phyloP scores from a whole-genome alignment of 2,797 vertebrate species.

The Leptatherina wallacei region DNA sequence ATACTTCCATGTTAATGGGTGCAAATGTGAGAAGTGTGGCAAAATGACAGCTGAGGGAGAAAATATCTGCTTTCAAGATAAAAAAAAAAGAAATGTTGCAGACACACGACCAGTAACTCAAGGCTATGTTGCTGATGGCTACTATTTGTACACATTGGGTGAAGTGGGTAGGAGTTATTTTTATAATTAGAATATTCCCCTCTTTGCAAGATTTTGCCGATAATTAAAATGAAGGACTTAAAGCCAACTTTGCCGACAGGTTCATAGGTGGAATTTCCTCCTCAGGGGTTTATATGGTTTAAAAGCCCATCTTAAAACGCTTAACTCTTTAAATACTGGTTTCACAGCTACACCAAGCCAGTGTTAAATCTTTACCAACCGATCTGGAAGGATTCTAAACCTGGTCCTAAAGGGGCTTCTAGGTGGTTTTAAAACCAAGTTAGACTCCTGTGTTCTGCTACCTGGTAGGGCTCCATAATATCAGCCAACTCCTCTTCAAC shows the following conservation, averaged over 20 bases:
- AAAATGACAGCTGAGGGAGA: too few species aligned
- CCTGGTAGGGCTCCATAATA: constrained; percentile 91
- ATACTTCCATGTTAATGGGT: too few species aligned
- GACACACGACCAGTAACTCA: too few species aligned
- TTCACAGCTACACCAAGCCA: not conserved
- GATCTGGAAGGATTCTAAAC: not conserved
- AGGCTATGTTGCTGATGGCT: too few species aligned
- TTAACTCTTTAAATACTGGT: not conserved
- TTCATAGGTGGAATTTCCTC: not conserved
- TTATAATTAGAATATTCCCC: not conserved
- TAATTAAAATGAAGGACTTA: not conserved
- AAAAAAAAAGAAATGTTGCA: too few species aligned
- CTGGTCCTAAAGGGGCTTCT: not conserved
- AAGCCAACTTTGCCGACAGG: not conserved
- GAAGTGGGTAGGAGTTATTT: not conserved
- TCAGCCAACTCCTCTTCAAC: constrained; percentile 91
- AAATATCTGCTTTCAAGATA: too few species aligned
- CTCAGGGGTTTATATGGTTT: not conserved
- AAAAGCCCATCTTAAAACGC: not conserved
- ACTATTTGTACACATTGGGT: too few species aligned
- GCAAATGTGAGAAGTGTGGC: too few species aligned
- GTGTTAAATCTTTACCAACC: not conserved
- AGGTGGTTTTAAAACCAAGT: not conserved
- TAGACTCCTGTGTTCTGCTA: constrained; percentile 42
- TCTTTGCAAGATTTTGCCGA: not conserved